Conservation (phyloP, 1,140 invertebrate genomes). For the Drosophila bifasciata region DNA sequence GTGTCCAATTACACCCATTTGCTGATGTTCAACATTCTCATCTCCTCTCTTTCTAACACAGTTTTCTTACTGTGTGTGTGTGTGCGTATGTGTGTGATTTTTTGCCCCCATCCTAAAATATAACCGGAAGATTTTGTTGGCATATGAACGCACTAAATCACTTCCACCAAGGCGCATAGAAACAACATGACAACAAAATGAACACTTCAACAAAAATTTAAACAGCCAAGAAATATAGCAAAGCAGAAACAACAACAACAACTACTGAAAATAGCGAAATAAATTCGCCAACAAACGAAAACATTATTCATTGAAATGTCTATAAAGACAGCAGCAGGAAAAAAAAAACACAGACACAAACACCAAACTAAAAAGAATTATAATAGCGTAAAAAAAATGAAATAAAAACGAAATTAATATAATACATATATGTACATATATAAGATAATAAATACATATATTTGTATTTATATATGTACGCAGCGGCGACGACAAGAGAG, state of each 20-base stretch:
- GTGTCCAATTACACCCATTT: no score
- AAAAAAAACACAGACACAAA: slow-evolving; percentile 40
- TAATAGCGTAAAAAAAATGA: slow-evolving; percentile 37
- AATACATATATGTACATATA: slow-evolving; percentile 41
- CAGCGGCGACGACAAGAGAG: slow-evolving; percentile 55
- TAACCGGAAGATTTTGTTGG: slow-evolving; percentile 71
- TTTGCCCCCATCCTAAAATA: slow-evolving; percentile 21
- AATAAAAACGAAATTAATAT: slow-evolving; percentile 35
- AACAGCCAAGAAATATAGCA: slow-evolving; percentile 60
- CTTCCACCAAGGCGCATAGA: slow-evolving; percentile 67
- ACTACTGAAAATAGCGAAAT: slow-evolving; percentile 47
- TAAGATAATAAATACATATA: slow-evolving; percentile 16
- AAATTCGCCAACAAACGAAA: slow-evolving; percentile 73
- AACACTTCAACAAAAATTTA: slow-evolving; percentile 72
- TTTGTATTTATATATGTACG: slow-evolving; percentile 45
- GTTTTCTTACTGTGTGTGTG: slow-evolving; percentile 12
- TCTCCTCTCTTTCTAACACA: slow-evolving; percentile 9
- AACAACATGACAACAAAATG: slow-evolving; percentile 81
- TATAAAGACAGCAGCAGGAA: slow-evolving; percentile 58
- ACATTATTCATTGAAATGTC: slow-evolving; percentile 81
- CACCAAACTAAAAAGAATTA: slow-evolving; percentile 27
- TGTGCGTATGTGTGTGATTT: neutral
- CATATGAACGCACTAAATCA: slow-evolving; percentile 74
- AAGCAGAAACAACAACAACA: slow-evolving; percentile 45
- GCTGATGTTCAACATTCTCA: neutral